A percentile compares a stretch with the other conserved stretches of the same genome.
These are phyloP conservation scores for Drosophila suzukii DNA, from an alignment of 1,140 invertebrate genomes.

Conservation along the genomic window DNA sequence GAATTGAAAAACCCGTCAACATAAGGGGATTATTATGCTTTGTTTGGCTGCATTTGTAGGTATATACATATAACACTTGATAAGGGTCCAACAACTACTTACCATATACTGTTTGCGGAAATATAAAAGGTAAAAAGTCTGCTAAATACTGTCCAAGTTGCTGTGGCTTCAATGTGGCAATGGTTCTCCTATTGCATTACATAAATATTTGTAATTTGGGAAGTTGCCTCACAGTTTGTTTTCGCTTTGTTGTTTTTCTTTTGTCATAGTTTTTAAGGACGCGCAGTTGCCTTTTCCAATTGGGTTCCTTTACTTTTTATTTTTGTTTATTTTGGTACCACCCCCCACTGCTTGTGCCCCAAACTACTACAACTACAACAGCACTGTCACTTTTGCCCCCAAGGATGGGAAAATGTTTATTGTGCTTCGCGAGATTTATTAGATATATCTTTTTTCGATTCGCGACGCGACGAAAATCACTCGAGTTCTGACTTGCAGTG, in stretches of 20 bases:
- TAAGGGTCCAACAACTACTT: conserved; percentile 6
- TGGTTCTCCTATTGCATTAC: conserved; percentile 15
- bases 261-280: conserved; percentile 25
- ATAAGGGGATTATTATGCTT: conserved; percentile 10
- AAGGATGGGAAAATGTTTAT: conserved; percentile 12
- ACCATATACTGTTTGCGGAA: conserved; percentile 40
- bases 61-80: not conserved
- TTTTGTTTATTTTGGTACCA: not conserved
- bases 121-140: not conserved
- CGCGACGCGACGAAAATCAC: conserved; percentile 6
- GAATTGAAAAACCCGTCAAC: not conserved
- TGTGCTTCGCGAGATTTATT: conserved; percentile 16
- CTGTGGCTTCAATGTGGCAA: not conserved
- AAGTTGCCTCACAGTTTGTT: conserved; percentile 1
- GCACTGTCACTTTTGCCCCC: conserved; percentile 22
- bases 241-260: conserved; percentile 15
- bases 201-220: conserved; percentile 29
- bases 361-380: conserved; percentile 38
- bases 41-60: conserved; percentile 1
- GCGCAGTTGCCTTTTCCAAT: conserved; percentile 24
- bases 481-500: not conserved
- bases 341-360: conserved; percentile 18
- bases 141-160: conserved; percentile 18
- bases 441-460: conserved; percentile 13
- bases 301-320: not conserved